Percentiles rank a stretch among this genome's conserved stretches.
Conservation (phyloP, 2,797 vertebrate species). For the Chloroceryle amazona region DNA sequence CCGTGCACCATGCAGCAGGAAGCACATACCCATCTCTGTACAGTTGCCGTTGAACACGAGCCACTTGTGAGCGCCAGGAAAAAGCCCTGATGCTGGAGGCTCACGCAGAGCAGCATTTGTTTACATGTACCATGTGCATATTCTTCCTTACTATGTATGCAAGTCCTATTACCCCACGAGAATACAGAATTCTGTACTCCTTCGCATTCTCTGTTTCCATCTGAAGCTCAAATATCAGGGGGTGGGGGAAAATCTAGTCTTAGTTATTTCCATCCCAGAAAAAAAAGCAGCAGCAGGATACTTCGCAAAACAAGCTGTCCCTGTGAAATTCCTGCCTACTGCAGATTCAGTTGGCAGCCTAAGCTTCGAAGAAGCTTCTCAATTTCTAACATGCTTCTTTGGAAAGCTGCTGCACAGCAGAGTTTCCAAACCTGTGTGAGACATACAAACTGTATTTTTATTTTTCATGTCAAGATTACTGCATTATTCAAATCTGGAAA, state of each 20-base stretch:
- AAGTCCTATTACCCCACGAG: neutral
- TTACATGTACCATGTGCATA: neutral
- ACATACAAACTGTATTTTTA: neutral
- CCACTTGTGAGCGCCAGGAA: neutral
- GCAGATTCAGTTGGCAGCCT: neutral
- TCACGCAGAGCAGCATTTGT: neutral
- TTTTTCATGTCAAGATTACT: neutral
- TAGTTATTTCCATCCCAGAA: neutral
- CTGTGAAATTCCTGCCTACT: conserved; percentile 39
- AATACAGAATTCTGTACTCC: neutral
- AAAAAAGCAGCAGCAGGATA: neutral
- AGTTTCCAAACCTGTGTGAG: conserved; percentile 17
- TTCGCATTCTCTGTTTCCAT: neutral
- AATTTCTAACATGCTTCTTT: neutral
- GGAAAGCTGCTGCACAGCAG: neutral
- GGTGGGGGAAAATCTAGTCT: neutral
- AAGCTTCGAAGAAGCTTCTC: conserved; percentile 8
- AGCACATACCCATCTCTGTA: accelerated
- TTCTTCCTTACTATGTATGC: neutral
- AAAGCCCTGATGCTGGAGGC: neutral
- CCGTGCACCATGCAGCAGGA: neutral
- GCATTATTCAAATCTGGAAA: conserved; percentile 34
- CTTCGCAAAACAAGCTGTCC: conserved; percentile 35
- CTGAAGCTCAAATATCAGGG: neutral
- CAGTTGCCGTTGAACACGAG: neutral